Base-by-base conservation (phyloP, 2,888 invertebrate genomes). In the Neria commutata region DNA sequence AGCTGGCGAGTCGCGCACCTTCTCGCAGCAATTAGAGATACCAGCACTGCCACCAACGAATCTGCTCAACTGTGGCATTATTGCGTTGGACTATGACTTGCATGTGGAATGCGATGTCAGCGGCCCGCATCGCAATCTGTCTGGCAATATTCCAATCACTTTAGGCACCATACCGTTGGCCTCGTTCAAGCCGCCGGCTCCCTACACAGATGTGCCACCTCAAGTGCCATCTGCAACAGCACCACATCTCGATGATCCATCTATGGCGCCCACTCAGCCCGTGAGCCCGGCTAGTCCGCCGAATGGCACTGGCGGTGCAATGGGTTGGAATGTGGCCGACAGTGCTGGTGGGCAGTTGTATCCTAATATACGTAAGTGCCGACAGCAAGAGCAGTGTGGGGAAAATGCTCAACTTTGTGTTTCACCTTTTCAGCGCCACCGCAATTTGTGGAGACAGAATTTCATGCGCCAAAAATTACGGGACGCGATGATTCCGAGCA, bases 41-140 rank as follows among this genome's bases (percentile, higher is more conserved):
- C 92, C 92, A 2, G 86, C 91, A 3, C 79, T 91, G 70, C 91
- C 92, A 8, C 91, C 91, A 1, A 90, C 91, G 1, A 91, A 91
- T 82, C 84, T 92, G 17, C 84, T 87, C 17, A 89, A 90, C 74
- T 92, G 92, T 73, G 85, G 86, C 53, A 85, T 92, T 46, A 91
- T 92, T 67, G 88, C 91, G 76, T 81, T 91, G 68, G 88, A 89
- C 73, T 92, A 92, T 79, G 87, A 87, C 70, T 77, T 92, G 34
- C 87, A 89, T 83, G 88, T 91, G 75, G 85, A 86, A 70, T 86
- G 87, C 64, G 84, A 84, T 49, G 87, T 88, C 1, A 84, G 87
- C 25, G 88, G 89, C 19, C 84, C 86, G 70, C 89, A 91, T 70
- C 81, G 86, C 63, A 89, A 90, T 76, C 77, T 91, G 66, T 83